Conservation (phyloP, 2,797 vertebrate genomes). For the Paguma larvata region DNA sequence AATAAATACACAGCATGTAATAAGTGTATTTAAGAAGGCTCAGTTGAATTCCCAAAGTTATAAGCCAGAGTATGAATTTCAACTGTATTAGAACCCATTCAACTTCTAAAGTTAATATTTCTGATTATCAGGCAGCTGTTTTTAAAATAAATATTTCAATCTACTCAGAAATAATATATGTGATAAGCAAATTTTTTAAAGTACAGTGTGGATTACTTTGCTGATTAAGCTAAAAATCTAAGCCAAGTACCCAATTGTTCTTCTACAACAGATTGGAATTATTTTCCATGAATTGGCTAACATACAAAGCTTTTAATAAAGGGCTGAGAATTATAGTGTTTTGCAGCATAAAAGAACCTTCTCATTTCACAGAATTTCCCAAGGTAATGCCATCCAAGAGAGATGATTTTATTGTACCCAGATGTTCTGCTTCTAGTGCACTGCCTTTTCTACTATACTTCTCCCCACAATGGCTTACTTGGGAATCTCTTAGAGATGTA, state of each 20-base stretch:
- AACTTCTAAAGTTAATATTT: constrained; percentile 65
- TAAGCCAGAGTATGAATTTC: constrained; percentile 51
- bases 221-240: constrained; percentile 67
- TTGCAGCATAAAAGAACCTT: constrained; percentile 28
- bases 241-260: constrained; percentile 59
- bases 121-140: constrained; percentile 13
- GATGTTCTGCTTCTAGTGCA: background rate
- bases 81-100: constrained; percentile 39
- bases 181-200: constrained; percentile 51
- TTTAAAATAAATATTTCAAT: constrained; percentile 44
- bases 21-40: constrained; percentile 54
- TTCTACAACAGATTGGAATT: constrained; percentile 45
- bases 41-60: constrained; percentile 34
- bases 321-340: constrained; percentile 44
- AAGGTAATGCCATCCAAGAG: background rate
- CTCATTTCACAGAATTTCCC: constrained; percentile 42
- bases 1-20: background rate
- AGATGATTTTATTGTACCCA: background rate
- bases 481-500: background rate
- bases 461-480: background rate
- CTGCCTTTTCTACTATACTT: background rate
- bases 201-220: constrained; percentile 53
- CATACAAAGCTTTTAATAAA: constrained; percentile 45
- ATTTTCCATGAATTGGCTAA: constrained; percentile 54
- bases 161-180: constrained; percentile 60